These are phyloP conservation scores for Pao palembangensis DNA, from an alignment of 2,113 vertebrate species.

Conservation along the genomic window DNA sequence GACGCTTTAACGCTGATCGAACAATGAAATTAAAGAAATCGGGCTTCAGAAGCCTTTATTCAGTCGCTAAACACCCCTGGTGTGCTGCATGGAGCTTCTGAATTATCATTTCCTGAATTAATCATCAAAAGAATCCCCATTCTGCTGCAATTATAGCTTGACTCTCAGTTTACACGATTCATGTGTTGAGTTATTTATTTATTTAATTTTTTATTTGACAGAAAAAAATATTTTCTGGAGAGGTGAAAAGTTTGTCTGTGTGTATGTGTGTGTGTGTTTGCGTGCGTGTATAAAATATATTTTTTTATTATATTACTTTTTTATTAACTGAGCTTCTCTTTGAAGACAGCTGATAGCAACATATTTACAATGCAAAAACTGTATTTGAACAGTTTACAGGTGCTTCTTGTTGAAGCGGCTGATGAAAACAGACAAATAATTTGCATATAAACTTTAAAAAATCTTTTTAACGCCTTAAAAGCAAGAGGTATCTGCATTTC, in stretches of 20 bases:
- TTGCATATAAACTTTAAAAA: no score
- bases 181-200: neutral
- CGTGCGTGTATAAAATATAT: neutral
- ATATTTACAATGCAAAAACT: neutral
- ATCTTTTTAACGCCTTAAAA: no score
- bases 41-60: neutral
- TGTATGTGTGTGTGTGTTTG: neutral
- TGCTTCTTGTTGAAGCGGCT: no score
- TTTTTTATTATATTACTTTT: neutral
- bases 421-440: no score
- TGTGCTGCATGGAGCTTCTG: conserved; percentile 7
- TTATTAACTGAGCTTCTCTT: neutral
- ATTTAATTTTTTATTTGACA: neutral
- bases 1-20: neutral
- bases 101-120: conserved; percentile 1
- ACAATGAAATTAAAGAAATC: conserved; percentile 13
- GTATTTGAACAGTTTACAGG: neutral
- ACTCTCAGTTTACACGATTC: neutral
- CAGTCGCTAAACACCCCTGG: no score
- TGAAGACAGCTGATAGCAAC: neutral
- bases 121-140: no score
- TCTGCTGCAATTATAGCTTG: no score
- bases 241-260: neutral
- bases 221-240: neutral
- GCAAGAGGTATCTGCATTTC: no score